Evolutionary conservation across 2,888 invertebrate species (phyloP), one percentile per base, ranked within the genome.

Genomic region (Euproctis similis): DNA sequence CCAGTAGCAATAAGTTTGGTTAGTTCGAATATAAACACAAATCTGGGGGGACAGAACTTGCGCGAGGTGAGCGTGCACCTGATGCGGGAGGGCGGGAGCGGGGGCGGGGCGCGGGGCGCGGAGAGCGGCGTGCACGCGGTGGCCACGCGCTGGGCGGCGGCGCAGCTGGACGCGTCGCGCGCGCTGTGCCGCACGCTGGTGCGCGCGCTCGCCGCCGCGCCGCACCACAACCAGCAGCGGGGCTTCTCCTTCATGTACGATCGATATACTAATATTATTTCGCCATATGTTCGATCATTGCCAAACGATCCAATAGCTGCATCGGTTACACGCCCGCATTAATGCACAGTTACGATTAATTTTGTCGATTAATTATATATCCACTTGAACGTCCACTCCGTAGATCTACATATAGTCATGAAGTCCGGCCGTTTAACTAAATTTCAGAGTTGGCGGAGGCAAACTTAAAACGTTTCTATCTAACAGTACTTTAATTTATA

Each of bases 31-130:
- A n/a, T n/a, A n/a, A n/a, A n/a, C 8, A 12, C 14, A 16, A 19
- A 17, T 12, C 21, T 18, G 28, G 17, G 8, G 28, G 23, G 50
- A 21, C 60, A 93, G 92, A 95, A 94, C 72, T 80, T 94, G 27
- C 88, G 94, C n/a, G 94, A 94, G 60, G 80, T 95, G 37, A 93
- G 92, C 65, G 92, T 94, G 72, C 93, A 94, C 74, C 78, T 94
- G 42, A 85, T 94, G 53, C 92, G 73, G 17, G 65, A 60, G 56
- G 89, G 91, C 55, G 39, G 46, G 2, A 42, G 49, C 3, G 28
- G 28, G 23, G 10, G 10, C 21, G 46, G 43, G 8, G 36, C 12
- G 87, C 89, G 8, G 89, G 86, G 29, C 28, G 63, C 53, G 32
- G 71, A 72, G 57, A 60, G 70, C 49, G 69, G 77, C 30, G 93